These are phyloP conservation scores for Hemiprocne comata DNA, from an alignment of 2,113 vertebrate species.

Conservation along the genomic window DNA sequence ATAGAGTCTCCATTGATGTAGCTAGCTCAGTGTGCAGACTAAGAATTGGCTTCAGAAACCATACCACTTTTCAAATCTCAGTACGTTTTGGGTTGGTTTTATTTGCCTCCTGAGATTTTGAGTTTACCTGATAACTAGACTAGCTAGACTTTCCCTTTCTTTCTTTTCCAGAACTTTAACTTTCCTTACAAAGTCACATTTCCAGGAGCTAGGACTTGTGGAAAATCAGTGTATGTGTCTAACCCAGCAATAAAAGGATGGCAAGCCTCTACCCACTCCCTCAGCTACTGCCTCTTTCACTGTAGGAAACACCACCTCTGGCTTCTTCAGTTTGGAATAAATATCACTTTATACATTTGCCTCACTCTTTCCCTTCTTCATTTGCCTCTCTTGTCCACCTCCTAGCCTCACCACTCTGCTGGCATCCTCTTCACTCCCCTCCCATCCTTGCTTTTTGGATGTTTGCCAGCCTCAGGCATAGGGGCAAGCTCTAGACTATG, in stretches of 20 bases:
- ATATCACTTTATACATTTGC: not conserved
- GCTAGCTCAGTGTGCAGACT: not conserved
- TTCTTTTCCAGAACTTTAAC: not conserved
- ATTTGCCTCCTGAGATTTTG: not conserved
- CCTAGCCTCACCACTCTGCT: not conserved
- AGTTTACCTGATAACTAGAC: not conserved
- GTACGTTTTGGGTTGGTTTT: rapidly evolving
- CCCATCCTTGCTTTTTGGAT: not conserved
- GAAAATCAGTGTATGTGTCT: not conserved
- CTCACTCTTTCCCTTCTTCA: not conserved
- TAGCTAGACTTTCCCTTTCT: not conserved
- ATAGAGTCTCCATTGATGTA: not conserved
- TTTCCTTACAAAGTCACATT: not conserved
- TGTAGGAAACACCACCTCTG: not conserved
- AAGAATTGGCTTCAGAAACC: not conserved
- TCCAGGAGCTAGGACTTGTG: not conserved
- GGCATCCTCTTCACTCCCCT: not conserved
- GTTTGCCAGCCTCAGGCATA: not conserved
- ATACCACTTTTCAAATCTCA: not conserved
- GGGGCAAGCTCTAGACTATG: not conserved
- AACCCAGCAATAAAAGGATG: not conserved
- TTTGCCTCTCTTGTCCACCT: not conserved
- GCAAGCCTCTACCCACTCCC: not conserved
- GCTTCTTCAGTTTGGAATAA: not conserved
- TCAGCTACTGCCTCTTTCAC: not conserved